Evolutionary conservation across 2,888 invertebrate species (phyloP).

Genomic region (Agapetus fuscipes): DNA sequence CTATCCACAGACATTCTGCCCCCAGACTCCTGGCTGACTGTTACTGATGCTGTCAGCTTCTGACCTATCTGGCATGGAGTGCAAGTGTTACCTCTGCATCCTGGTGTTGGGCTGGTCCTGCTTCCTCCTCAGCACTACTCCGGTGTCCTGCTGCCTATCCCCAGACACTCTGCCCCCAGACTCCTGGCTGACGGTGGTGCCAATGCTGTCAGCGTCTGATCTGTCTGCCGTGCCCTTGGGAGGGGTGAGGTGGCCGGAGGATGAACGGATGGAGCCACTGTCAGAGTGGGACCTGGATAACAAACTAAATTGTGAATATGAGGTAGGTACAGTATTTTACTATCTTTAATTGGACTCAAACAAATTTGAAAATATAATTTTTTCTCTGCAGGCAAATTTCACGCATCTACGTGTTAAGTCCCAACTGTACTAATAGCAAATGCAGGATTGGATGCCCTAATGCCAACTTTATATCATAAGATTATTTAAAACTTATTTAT

Average conservation of each 20-base stretch:
- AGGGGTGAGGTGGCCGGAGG: slow-evolving; percentile 37
- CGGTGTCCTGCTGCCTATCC: slow-evolving; percentile 34
- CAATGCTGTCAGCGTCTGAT: slow-evolving; percentile 75
- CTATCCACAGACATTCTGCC: slow-evolving; percentile 7
- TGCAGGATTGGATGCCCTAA: too few relatives aligned
- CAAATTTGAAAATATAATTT: too few relatives aligned
- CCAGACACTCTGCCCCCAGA: slow-evolving; percentile 11
- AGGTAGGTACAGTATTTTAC: not conserved
- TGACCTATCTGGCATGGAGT: too few relatives aligned
- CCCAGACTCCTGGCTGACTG: slow-evolving; percentile 13
- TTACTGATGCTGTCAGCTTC: too few relatives aligned
- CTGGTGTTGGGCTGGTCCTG: slow-evolving; percentile 40
- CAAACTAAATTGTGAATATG: slow-evolving; percentile 14
- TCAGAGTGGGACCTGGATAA: slow-evolving; percentile 57
- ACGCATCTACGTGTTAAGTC: too few relatives aligned
- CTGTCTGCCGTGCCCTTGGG: slow-evolving; percentile 46
- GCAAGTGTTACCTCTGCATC: slow-evolving; percentile 34
- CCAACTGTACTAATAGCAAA: too few relatives aligned
- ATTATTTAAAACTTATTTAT: too few relatives aligned
- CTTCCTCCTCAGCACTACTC: slow-evolving; percentile 63
- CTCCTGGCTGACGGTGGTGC: slow-evolving; percentile 58
- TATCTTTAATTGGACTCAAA: not conserved
- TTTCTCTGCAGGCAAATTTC: too few relatives aligned
- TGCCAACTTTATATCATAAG: too few relatives aligned
- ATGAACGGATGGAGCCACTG: slow-evolving; percentile 62